Conservation (phyloP, 2,888 invertebrate genomes). For the Brachypterus glaber region DNA sequence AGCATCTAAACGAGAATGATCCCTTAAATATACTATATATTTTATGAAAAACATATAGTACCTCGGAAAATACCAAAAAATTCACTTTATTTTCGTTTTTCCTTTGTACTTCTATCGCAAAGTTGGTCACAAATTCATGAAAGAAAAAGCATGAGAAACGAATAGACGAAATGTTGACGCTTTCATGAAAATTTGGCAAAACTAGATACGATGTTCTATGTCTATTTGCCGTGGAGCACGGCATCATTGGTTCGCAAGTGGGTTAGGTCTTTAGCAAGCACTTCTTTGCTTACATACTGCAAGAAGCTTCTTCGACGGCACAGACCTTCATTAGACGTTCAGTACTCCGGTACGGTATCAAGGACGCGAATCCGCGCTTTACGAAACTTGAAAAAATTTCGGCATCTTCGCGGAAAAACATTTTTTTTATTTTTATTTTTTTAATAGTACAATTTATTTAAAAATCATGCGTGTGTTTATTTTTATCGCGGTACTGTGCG, state of each 20-base stretch:
- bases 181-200: slow-evolving; percentile 8
- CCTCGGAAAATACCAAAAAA: too few species aligned
- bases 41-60: too few species aligned
- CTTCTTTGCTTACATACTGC: slow-evolving; percentile 33
- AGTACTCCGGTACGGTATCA: slow-evolving; percentile 15
- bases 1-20: too few species aligned
- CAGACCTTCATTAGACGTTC: slow-evolving; percentile 35
- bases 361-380: slow-evolving; percentile 23
- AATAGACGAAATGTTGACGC: too few species aligned
- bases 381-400: slow-evolving; percentile 11
- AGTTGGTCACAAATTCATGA: too few species aligned
- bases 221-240: slow-evolving; percentile 27
- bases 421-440: background rate
- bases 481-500: slow-evolving; percentile 28
- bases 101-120: too few species aligned
- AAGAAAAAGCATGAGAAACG: too few species aligned
- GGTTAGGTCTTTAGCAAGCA: slow-evolving; percentile 36
- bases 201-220: slow-evolving; percentile 16
- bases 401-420: too few species aligned
- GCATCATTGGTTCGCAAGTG: slow-evolving; percentile 39
- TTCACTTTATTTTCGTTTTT: too few species aligned
- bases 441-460: slow-evolving; percentile 10
- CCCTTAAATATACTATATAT: too few species aligned
- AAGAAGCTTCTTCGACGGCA: slow-evolving; percentile 35
- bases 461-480: slow-evolving; percentile 27